Evolutionary conservation across 2,888 invertebrate genomes (phyloP), one percentile per base, ranked within the genome.

Genomic region (Nymphalis urticae): DNA sequence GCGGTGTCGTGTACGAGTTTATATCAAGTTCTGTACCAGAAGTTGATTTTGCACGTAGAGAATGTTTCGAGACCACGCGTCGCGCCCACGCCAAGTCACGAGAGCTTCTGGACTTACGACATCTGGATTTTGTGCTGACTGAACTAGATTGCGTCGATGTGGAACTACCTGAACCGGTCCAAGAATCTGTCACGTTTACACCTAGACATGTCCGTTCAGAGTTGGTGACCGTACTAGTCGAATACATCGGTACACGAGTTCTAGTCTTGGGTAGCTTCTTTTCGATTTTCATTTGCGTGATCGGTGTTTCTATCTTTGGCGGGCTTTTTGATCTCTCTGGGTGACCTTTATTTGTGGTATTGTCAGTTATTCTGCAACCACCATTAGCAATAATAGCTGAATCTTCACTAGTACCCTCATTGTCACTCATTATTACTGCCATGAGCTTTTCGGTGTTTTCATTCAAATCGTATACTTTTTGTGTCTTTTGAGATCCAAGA

Each of bases 391-490:
- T 42, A 5, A 59, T 48, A 2, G 13, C 36, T 13, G 68, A 70
- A 42, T 60, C 66, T 13, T 66, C 66, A 10, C 75, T 77, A 0
- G 66, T 69, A 2, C 75, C 75, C 64, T 84, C 86, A 61, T 80
- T 79, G 17, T 82, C 85, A 69, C 86, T 89, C 79, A 87, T 78
- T 60, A 86, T 83, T 8, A 89, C 81, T 0, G 82, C 78, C 89
- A 91, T 89, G 5, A 85, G 47, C 69, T 87, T 88, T 73, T 91
- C 90, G 1, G 81, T 80, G 62, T 90, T 88, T 51, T 90, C 89
- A 68, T 91, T 88, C 59, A 90, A 73, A 75, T 92, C 90, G 76
- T 84, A 90, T 24, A 91, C 88, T 73, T 79, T 85, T 72, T 87
- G 86, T 0, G 85, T 85, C 62, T 72, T 79, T 27, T 82, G 61